Evolutionary conservation across 2,797 vertebrate genomes (phyloP), one percentile per base, ranked within the genome.

Genomic region (Prionace glauca): DNA sequence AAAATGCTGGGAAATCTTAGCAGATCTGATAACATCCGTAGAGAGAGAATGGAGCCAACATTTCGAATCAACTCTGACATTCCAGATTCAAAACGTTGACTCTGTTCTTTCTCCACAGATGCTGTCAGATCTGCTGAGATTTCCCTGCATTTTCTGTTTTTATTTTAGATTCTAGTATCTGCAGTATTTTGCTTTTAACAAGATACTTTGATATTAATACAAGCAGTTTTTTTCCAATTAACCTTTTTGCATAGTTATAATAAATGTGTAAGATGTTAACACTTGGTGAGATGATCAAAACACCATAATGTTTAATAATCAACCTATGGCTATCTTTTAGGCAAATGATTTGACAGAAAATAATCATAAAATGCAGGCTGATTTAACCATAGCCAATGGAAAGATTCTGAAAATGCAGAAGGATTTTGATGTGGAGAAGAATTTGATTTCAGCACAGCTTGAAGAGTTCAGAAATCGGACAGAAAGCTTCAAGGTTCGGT

Each of bases 401-500:
- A 96, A 96, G 86, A 96, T 96, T 62, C 77, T 95, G 1, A 96
- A 95, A 56, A 94, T 96, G 50, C 96, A 96, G 94, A 96, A 97
- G 96, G 96, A 96, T 50, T 96, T 96, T 69, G 95, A 95, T 10
- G 67, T 16, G 5, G 97, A 98, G 96, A 97, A 86, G 86, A 96
- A 96, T 0, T 95, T 95, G 7, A 96, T 98, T 87, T 94, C 96
- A 90, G 96, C 96, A 96, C 97, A 98, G 95, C 96, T 97, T 10
- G 96, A 96, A 0, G 74, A 95, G 71, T 29, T 96, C 60, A 96
- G 95, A 41, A 96, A 97, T 69, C 96, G 97, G 95, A 94, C 95
- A 0, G 96, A 97, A 96, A 97, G 88, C 36, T 88, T 96, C 71
- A 96, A 96, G 96, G 96, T 97, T 50, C 29, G 41, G 93, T 56